Base-by-base conservation (phyloP, 2,888 invertebrate species). In the Pandemis heparana region DNA sequence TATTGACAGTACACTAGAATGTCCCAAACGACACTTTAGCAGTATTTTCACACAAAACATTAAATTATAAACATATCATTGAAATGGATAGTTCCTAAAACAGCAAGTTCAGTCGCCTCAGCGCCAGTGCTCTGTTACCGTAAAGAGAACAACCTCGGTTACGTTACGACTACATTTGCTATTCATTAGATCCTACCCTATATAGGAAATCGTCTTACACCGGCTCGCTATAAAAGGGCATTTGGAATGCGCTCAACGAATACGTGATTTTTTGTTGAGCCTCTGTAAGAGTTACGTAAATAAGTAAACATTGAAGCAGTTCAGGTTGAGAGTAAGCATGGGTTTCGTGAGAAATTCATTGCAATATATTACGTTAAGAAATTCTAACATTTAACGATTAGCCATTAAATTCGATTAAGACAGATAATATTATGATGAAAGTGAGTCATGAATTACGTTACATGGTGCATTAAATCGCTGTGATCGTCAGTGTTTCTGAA, bases 141-240 rank as follows among this genome's bases (percentile, higher is more conserved):
- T 86, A 85, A 83, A 84, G 78, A 83, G 84, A 83, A 82, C 83
- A 84, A 78, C 84, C 85, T 86, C 85, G 79, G 83, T 85, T 85
- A 84, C 86, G 83, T 85, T 85, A 84, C 86, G 79, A 85, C 82
- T 82, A 82, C 86, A 88, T 90, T 90, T 89, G 84, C 83, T 90
- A 90, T 91, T 91, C 89, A 91, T 91, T 91, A 89, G 87, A 88
- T 85, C 87, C 83, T 80, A 85, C 87, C 88, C 85, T 89, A 87
- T 86, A 91, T 86, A 90, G 90, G 82, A 84, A 87, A 86, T 82
- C 81, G 83, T 84, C 86, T 87, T 82, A 82, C 80, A 82, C 82
- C 79, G 81, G 77, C 80, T 78, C 77, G 70, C 88, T 87, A 79
- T 89, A 90, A 82, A 89, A 83, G 86, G 88, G 76, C 79, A 79